These are phyloP conservation scores for Patella vulgata DNA, from an alignment of 1,140 invertebrate species.

Conservation along the genomic window DNA sequence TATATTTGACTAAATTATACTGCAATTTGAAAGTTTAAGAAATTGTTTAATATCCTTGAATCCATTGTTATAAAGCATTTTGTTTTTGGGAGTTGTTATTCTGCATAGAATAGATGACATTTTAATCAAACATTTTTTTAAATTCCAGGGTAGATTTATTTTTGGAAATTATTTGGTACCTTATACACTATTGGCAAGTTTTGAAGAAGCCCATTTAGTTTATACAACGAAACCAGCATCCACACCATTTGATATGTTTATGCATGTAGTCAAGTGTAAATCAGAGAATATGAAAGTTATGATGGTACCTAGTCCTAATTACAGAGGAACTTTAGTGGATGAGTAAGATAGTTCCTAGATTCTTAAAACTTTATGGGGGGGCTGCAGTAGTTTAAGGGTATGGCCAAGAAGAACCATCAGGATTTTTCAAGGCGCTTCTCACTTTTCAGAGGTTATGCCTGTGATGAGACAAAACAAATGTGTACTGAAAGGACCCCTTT, in stretches of 20 bases:
- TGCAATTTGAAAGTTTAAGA: no score
- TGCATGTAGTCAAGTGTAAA: conserved; percentile 95
- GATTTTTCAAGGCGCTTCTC: not conserved
- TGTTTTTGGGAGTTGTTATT: no score
- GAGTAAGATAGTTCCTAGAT: conserved; percentile 73
- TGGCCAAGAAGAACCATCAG: no score
- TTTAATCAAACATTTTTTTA: conserved; percentile 13
- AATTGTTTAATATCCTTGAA: no score
- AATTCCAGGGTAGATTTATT: conserved; percentile 82
- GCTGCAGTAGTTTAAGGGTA: no score
- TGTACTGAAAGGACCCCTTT: no score
- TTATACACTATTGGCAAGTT: conserved; percentile 89
- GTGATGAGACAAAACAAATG: no score
- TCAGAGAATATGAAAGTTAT: conserved; percentile 93
- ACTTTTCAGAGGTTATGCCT: no score
- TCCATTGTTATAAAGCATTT: no score
- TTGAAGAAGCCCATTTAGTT: conserved; percentile 94
- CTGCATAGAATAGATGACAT: no score
- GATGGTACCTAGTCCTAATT: conserved; percentile 92
- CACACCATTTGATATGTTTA: conserved; percentile 91
- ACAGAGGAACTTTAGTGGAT: conserved; percentile 82
- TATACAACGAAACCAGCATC: conserved; percentile 96
- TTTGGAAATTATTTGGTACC: conserved; percentile 97
- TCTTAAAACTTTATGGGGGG: no score
- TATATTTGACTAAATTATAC: no score